Conservation (phyloP, 2,888 invertebrate genomes). For the Nycteola revayana region DNA sequence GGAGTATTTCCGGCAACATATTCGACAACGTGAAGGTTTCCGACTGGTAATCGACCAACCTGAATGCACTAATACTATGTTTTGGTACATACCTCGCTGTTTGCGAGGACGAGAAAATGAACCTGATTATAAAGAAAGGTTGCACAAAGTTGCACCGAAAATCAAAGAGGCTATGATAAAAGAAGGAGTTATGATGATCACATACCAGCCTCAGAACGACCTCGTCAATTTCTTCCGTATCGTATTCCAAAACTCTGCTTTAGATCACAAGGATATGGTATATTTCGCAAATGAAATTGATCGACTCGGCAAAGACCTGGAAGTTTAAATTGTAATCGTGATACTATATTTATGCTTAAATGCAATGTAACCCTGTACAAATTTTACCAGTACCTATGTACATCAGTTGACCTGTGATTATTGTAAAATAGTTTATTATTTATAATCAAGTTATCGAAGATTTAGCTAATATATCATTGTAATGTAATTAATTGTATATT, state of each 20-base stretch:
- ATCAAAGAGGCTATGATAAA: slow-evolving; percentile 98
- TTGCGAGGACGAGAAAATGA: slow-evolving; percentile 79
- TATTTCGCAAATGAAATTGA: slow-evolving; percentile 95
- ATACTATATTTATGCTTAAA: slow-evolving; percentile 11
- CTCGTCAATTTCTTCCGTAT: slow-evolving; percentile 97
- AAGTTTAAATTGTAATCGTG: slow-evolving; percentile 44
- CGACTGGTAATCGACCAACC: slow-evolving; percentile 88
- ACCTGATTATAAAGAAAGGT: slow-evolving; percentile 82
- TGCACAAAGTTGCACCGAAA: slow-evolving; percentile 93
- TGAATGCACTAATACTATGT: slow-evolving; percentile 97
- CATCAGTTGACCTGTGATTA: slow-evolving; percentile 60
- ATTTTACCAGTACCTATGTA: slow-evolving; percentile 2
- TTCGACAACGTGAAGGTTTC: slow-evolving; percentile 87
- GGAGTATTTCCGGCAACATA: slow-evolving; percentile 85
- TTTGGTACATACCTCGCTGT: slow-evolving; percentile 96
- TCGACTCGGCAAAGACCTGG: slow-evolving; percentile 86
- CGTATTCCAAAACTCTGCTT: slow-evolving; percentile 94
- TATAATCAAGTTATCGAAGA: slow-evolving; percentile 20
- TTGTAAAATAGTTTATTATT: slow-evolving; percentile 22
- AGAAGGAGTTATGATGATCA: slow-evolving; percentile 97
- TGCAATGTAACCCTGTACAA: slow-evolving; percentile 6
- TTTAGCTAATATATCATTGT: slow-evolving; percentile 18
- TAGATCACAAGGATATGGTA: slow-evolving; percentile 91
- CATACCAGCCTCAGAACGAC: slow-evolving; percentile 94
- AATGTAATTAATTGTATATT: slow-evolving; percentile 5